These are phyloP conservation scores for Felis chaus DNA, from an alignment of 2,113 vertebrate genomes.

Conservation along the genomic window DNA sequence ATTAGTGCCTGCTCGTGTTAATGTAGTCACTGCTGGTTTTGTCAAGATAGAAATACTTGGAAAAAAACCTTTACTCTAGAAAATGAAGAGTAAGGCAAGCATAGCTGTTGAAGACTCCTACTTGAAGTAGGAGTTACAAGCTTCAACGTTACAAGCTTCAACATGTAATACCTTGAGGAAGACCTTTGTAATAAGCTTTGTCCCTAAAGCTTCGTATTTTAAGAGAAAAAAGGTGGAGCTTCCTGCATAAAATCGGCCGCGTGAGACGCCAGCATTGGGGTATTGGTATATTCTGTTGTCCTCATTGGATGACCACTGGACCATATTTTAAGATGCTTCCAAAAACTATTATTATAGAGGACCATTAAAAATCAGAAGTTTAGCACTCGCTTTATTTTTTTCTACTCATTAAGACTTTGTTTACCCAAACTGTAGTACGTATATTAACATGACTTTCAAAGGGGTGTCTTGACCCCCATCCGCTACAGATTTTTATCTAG, in stretches of 20 bases:
- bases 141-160: neutral
- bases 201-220: constrained; percentile 12
- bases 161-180: constrained; percentile 10
- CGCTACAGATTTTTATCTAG: constrained; percentile 74
- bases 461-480: constrained; percentile 68
- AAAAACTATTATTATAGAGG: constrained; percentile 46
- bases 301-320: constrained; percentile 18
- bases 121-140: too few relatives aligned
- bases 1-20: neutral
- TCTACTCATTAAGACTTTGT: constrained; percentile 65
- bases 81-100: neutral
- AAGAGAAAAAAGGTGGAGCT: constrained; percentile 1
- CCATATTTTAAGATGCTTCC: constrained; percentile 57
- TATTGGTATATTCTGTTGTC: constrained; percentile 2
- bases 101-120: neutral
- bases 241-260: neutral
- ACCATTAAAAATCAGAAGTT: constrained; percentile 50
- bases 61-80: neutral
- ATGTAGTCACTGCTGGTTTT: neutral
- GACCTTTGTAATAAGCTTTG: neutral
- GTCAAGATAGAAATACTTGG: neutral
- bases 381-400: constrained; percentile 60
- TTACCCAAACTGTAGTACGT: constrained; percentile 65
- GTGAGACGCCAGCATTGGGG: constrained; percentile 42
- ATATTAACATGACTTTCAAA: constrained; percentile 70